Evolutionary conservation across 2,113 vertebrate species (phyloP).

Genomic region (Cervus canadensis): DNA sequence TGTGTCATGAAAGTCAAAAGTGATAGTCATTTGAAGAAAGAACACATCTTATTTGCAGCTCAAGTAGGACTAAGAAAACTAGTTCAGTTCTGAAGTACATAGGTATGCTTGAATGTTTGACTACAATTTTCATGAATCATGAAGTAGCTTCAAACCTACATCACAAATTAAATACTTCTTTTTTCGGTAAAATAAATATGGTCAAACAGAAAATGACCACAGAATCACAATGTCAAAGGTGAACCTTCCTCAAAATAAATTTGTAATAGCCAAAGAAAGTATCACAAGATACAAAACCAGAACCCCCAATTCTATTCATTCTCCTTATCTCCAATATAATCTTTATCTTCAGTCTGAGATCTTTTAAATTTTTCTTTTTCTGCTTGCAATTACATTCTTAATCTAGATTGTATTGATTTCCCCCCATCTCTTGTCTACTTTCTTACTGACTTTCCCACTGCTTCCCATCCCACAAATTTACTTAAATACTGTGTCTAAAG

Average conservation of each 20-base stretch:
- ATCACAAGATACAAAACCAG: neutral
- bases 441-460: neutral
- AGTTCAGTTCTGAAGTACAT: neutral
- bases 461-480: neutral
- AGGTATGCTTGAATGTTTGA: neutral
- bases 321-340: neutral
- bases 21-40: neutral
- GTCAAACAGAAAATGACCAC: neutral
- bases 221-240: neutral
- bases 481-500: neutral
- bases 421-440: neutral
- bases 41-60: neutral
- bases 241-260: neutral
- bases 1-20: neutral
- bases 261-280: neutral
- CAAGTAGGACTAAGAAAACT: neutral
- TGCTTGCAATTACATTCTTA: neutral
- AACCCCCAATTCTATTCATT: neutral
- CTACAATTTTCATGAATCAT: neutral
- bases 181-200: neutral
- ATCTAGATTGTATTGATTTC: neutral
- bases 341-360: neutral
- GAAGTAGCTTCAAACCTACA: neutral
- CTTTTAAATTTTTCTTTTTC: neutral
- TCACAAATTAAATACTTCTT: neutral